Evolutionary conservation across 2,797 vertebrate genomes (phyloP), one percentile per base, ranked within the genome.

Genomic region (Catostomus latipinnis): DNA sequence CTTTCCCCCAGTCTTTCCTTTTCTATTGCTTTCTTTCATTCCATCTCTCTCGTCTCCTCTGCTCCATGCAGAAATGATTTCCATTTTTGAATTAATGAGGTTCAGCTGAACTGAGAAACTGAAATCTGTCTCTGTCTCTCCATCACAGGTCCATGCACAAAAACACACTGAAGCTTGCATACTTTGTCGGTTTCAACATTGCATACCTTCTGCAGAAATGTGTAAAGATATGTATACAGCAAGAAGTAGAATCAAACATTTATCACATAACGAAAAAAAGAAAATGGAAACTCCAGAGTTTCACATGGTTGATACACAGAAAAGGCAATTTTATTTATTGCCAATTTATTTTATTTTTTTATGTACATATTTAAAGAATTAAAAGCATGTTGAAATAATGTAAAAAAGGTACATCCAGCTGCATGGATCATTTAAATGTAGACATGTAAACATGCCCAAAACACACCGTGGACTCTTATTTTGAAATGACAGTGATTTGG

Each of bases 41-140:
- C 68, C 60, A 45, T 77, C 54, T 77, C 62, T 12, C 65, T 72
- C 72, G n/a, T 74, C 49, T 67, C 71, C 18, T 34, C 74, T 56
- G 63, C 74, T 83, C 77, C 73, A 61, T 72, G 82, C 77, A 83
- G 78, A 83, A 83, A 83, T 80, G 72, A 83, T 83, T 83, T 83
- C 91, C 94, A 93, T 94, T 94, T 93, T 91, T 93, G 92, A 94
- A 94, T 95, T 95, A 96, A 95, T 95, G 94, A 95, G 95, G 91
- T 94, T 95, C 93, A 91, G 91, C 93, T 93, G 92, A 94, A 93
- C 92, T 89, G 90, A 94, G 91, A 90, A 93, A 90, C 91, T 87
- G 90, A 90, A 89, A 88, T 82, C 86, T 71, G 85, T 90, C 89
- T 89, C 62, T 73, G 60, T 13, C 48, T 58, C 74, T 45, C 60